Conservation (phyloP, 2,888 invertebrate species). For the Dolichomitus sp. region DNA sequence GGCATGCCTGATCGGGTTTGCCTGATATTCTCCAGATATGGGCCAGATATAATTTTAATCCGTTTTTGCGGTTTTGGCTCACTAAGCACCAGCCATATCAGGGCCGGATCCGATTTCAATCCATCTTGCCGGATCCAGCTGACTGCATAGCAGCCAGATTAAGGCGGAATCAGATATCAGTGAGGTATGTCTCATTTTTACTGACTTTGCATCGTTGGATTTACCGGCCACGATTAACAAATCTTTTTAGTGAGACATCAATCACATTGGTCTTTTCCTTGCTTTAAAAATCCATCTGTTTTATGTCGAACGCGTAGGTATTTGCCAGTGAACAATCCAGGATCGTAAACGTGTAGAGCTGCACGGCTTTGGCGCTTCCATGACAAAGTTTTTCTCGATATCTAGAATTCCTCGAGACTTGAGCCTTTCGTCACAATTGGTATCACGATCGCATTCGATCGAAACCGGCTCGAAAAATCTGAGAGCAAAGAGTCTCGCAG, state of each 20-base stretch:
- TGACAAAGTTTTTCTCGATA: conserved; percentile 20
- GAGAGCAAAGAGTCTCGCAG: neutral
- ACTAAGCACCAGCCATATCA: no score
- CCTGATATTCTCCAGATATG: no score
- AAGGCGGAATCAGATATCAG: no score
- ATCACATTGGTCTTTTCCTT: neutral
- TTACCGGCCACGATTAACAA: no score
- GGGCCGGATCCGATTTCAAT: no score
- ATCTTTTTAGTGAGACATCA: neutral
- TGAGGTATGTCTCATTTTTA: no score
- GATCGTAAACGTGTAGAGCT: conserved; percentile 1
- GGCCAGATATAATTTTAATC: no score
- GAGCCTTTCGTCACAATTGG: conserved; percentile 45
- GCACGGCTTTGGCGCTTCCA: conserved; percentile 15
- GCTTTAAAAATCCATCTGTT: neutral
- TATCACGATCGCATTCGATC: conserved; percentile 56
- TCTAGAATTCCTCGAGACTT: conserved; percentile 17
- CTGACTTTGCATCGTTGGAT: no score
- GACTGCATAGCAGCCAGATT: no score
- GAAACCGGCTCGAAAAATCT: neutral
- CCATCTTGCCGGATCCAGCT: no score
- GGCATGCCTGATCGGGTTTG: no score
- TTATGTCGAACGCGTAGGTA: neutral
- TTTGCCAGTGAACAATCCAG: neutral
- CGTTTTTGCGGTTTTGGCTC: no score